Evolutionary conservation across 2,888 invertebrate species (phyloP), one percentile per base, ranked within the genome.

Genomic region (Drosophila pseudotakahashii): DNA sequence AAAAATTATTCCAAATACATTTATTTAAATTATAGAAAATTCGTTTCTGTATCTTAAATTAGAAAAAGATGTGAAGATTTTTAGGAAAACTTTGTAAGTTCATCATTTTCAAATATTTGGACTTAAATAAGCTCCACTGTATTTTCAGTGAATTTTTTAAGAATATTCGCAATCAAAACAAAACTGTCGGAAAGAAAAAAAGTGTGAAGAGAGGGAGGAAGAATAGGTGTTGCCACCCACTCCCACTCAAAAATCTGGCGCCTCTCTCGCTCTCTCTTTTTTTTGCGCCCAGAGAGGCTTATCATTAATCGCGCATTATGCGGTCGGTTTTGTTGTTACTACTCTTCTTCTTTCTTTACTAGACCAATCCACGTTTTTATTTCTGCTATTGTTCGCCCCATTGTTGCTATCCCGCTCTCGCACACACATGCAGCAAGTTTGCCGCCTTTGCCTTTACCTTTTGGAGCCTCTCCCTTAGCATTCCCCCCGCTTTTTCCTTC

Each of bases 121-220:
- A 7, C 30, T 7, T 30, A 2, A 30, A 7, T 30, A 30, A 7
- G 59, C 32, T 48, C 10, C 10, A 59, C 60, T 59, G 47, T 42
- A 55, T 14, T 23, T 55, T 10, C 58, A 34, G 26, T 34, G 19
- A 1, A 13, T 42, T 59, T 23, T 54, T 23, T 9, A 23, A 16
- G 32, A 60, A 54, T 48, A 69, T 34, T 48, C 63, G 58, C 48
- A 80, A 80, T 71, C 79, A 81, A 81, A 84, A 84, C 81, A 84
- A 81, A 68, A 72, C 72, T 30, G 72, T 52, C 53, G 66, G 61
- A 60, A 73, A 64, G 60, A 63, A 68, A 61, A 47, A 73, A 70
- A 47, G 71, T 37, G 57, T 60, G 58, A 67, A 55, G 62, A 63
- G 44, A 19, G 19, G 19, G 37, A 60, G n/a, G 10, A 16, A 42